Evolutionary conservation across 2,888 invertebrate species (phyloP).

Genomic region (Hyposoter didymator): DNA sequence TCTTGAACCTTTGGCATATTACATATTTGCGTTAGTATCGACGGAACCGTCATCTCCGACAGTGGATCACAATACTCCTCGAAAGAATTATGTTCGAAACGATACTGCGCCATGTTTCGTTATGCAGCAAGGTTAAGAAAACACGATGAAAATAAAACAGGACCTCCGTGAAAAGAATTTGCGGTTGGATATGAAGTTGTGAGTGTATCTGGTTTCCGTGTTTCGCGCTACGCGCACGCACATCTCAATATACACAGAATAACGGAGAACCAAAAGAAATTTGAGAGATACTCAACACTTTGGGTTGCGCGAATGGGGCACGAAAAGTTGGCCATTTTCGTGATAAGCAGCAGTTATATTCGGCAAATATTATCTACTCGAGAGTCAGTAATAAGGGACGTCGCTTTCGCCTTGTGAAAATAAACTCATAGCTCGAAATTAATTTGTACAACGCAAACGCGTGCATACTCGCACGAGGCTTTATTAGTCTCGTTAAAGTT

Average conservation of each 20-base stretch:
- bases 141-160: conserved; percentile 18
- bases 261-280: conserved; percentile 47
- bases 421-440: conserved; percentile 54
- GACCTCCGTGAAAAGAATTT: conserved; percentile 36
- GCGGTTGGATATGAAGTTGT: conserved; percentile 40
- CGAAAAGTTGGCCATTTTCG: conserved; percentile 50
- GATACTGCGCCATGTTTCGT: not conserved
- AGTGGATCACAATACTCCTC: conserved; percentile 36
- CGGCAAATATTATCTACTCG: conserved; percentile 17
- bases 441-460: conserved; percentile 59
- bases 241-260: conserved; percentile 14
- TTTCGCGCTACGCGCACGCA: conserved; percentile 21
- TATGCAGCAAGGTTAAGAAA: conserved; percentile 8
- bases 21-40: conserved; percentile 8
- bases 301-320: not conserved
- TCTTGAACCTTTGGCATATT: conserved; percentile 63
- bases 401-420: conserved; percentile 20
- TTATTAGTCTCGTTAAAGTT: conserved; percentile 74
- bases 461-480: conserved; percentile 61
- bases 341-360: conserved; percentile 62
- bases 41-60: conserved; percentile 49
- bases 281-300: conserved; percentile 53
- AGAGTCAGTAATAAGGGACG: conserved; percentile 45
- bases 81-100: not conserved
- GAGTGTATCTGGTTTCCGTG: conserved; percentile 56